Conservation (phyloP, 2,888 invertebrate genomes). For the Alcis repandata region DNA sequence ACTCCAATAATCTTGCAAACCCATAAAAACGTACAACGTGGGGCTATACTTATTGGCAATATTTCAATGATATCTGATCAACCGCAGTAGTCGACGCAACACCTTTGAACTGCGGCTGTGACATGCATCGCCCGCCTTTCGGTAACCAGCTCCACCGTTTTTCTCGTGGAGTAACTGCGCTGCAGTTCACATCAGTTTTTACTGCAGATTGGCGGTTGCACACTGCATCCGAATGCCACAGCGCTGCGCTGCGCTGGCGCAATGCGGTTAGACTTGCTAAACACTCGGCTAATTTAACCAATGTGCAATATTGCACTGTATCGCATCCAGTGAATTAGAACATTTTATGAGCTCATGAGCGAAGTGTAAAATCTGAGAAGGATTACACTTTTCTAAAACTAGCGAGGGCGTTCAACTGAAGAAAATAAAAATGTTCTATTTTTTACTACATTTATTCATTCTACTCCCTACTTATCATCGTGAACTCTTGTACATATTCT, state of each 20-base stretch:
- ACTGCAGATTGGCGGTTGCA: constrained; percentile 32
- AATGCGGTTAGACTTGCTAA: constrained; percentile 15
- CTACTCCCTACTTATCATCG: no score
- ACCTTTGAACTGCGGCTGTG: constrained; percentile 16
- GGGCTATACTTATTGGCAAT: constrained; percentile 16
- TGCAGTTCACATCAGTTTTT: constrained; percentile 43
- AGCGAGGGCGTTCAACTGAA: no score
- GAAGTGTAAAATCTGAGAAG: not conserved
- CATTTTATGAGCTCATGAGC: not conserved
- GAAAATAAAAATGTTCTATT: no score
- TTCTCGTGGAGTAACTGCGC: not conserved
- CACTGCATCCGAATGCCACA: constrained; percentile 40
- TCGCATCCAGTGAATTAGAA: constrained; percentile 1
- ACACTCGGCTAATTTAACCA: constrained; percentile 4
- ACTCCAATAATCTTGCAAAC: not conserved
- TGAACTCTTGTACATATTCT: no score
- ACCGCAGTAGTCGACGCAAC: constrained; percentile 1
- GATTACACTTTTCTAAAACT: no score
- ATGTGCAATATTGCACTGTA: constrained; percentile 8
- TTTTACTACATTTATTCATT: no score
- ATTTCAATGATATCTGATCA: constrained; percentile 1
- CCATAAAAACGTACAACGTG: constrained; percentile 8
- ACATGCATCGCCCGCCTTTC: constrained; percentile 17
- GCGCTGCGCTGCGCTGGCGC: constrained; percentile 33
- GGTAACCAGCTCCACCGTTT: not conserved